Conservation (phyloP, 2,888 invertebrate species). For the Rhopalosiphum nymphaeae region DNA sequence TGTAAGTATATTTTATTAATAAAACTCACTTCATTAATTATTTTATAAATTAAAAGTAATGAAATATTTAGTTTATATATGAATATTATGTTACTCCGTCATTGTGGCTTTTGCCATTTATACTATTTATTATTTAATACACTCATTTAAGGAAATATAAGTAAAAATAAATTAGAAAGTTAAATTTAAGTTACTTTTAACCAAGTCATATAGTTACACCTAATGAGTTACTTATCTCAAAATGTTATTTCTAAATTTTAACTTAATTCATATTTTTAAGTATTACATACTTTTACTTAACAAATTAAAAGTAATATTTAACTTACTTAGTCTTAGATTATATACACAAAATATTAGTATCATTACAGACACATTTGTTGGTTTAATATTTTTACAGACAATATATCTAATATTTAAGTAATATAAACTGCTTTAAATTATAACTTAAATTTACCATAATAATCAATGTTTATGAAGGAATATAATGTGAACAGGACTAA, state of each 20-base stretch:
- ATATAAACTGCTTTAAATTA: neutral
- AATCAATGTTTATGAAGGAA: neutral
- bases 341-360: neutral
- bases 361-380: neutral
- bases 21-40: neutral
- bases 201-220: neutral
- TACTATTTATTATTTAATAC: neutral
- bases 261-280: neutral
- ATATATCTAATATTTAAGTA: neutral
- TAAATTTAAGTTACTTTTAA: neutral
- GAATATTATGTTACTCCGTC: neutral
- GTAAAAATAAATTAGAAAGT: neutral
- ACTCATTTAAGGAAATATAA: neutral
- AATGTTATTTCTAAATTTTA: neutral
- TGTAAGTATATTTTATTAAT: conserved; percentile 31
- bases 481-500: neutral
- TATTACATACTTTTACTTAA: neutral
- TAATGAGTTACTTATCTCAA: neutral
- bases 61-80: neutral
- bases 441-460: neutral
- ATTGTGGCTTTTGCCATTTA: neutral
- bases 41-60: neutral
- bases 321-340: neutral
- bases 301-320: neutral
- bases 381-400: neutral